A percentile compares a stretch with the other conserved stretches of the same genome.
phyloP scores from a whole-genome alignment of 2,797 vertebrate species.

The Tragelaphus oryx region DNA sequence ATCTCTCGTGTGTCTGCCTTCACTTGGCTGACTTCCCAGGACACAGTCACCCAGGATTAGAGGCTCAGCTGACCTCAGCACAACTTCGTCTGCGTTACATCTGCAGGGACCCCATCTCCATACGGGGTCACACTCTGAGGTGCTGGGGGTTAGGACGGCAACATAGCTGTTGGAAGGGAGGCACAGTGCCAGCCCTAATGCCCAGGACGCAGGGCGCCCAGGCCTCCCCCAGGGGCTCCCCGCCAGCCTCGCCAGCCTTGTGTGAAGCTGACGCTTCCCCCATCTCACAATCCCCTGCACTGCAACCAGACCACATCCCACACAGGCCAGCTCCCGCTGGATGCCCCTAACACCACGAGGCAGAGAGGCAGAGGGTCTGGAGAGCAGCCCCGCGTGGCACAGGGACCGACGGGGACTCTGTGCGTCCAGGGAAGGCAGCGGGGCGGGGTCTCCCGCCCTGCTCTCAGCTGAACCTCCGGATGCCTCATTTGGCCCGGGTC shows the following conservation, averaged over 20 bases:
- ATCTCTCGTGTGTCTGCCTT: neutral
- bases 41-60: neutral
- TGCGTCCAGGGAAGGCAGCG: neutral
- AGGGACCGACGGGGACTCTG: fast-evolving
- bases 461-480: neutral
- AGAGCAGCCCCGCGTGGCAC: neutral
- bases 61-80: neutral
- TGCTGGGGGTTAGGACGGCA: neutral
- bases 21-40: neutral
- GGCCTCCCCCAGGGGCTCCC: neutral
- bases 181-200: neutral
- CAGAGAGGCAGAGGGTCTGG: neutral
- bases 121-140: neutral
- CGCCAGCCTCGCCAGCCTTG: fast-evolving
- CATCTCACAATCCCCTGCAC: neutral
- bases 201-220: fast-evolving
- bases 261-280: too few species aligned
- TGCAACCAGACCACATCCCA: neutral
- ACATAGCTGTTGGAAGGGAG: fast-evolving
- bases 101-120: neutral
- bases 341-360: neutral
- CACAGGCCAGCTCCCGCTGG: neutral
- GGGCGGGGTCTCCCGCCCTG: neutral
- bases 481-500: neutral
- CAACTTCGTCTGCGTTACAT: neutral